Base-by-base conservation (phyloP, 1,140 invertebrate species). In the Zaprionus ornatus region DNA sequence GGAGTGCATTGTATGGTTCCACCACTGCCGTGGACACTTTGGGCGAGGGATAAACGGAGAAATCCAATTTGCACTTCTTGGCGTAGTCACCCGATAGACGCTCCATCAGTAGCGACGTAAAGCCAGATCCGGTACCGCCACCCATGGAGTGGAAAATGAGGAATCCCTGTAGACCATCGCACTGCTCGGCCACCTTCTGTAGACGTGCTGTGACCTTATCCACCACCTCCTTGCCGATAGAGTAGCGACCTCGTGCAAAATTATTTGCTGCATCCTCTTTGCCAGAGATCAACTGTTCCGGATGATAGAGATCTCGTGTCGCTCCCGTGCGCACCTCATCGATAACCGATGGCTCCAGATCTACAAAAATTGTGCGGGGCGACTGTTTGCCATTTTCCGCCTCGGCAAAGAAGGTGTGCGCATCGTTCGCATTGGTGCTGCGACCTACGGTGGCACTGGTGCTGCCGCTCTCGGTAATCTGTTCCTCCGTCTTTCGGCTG, bases 251-350 rank as follows among this genome's bases (percentile, higher is more conserved):
- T 25, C 97, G 93, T 12, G 96, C 96, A 84, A 96, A 97, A 93
- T 97, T 97, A 91, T 97, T 97, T 0, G 96, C 96, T 0, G 96
- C 96, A 90, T 97, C 96, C 85, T 97, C 96, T 79, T 96, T 96
- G n/a, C 96, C 96, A 12, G 94, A 95, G 40, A 96, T 96, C 66
- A 96, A 84, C 82, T 96, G 95, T 69, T 96, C 95, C 0, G 96
- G 96, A 91, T 96, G 96, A 87, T 94, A 94, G 1, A 96, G 92
- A 76, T 95, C 93, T 4, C 94, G 93, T 84, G 95, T 95, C 7
- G 93, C 93, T 1, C 95, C 95, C 27, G 93, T 94, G 32, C 95
- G 93, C n/a, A 96, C 94, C 77, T 95, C 94, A 74, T 96, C 95
- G 59, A 92, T 82, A 19, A 93, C 90, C 37, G 85, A 63, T 93